phyloP scores from a whole-genome alignment of 2,113 vertebrate species.

The Regulus satrapa region DNA sequence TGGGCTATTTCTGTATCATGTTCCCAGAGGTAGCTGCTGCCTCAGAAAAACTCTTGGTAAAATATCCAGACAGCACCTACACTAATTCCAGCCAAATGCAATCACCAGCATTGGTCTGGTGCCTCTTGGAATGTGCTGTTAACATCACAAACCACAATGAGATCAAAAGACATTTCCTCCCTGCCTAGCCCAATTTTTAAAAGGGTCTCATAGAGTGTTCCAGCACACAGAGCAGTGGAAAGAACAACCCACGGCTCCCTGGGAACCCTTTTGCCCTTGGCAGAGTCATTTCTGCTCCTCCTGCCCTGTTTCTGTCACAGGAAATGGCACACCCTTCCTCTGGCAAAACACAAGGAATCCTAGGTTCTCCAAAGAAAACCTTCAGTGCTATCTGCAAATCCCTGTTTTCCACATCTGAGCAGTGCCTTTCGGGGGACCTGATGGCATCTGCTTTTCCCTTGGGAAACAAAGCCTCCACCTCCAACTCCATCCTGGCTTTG shows the following conservation, averaged over 20 bases:
- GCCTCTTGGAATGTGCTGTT: neutral
- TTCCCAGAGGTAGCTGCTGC: neutral
- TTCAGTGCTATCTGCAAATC: neutral
- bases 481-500: neutral
- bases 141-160: neutral
- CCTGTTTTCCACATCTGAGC: neutral
- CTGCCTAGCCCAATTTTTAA: neutral
- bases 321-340: neutral
- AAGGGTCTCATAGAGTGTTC: neutral
- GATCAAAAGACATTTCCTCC: neutral
- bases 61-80: neutral
- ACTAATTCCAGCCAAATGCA: neutral
- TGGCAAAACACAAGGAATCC: neutral
- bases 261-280: neutral
- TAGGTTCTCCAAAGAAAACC: neutral
- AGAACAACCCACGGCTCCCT: neutral
- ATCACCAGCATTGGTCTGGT: neutral
- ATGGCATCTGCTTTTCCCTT: neutral
- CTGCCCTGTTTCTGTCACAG: neutral
- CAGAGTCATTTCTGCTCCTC: neutral
- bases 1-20: rapidly evolving
- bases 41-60: neutral
- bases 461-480: neutral
- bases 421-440: neutral
- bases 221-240: neutral